Percentiles rank a stretch among this genome's conserved stretches.
These are phyloP conservation scores for Corythoichthys haematopterus DNA, from an alignment of 2,113 vertebrate genomes.

Conservation along the genomic window DNA sequence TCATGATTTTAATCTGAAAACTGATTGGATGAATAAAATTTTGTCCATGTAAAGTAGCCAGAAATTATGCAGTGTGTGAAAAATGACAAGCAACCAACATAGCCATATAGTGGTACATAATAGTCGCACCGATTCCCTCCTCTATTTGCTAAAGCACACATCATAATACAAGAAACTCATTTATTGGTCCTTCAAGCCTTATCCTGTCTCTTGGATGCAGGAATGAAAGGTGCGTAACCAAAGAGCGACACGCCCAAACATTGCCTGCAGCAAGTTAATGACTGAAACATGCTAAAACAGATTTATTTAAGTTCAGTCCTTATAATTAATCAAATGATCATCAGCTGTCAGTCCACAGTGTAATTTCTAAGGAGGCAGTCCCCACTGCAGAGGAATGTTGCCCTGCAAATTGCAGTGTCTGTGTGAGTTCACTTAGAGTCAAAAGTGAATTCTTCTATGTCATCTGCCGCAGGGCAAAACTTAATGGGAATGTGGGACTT, in stretches of 20 bases:
- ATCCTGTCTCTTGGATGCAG: slow-evolving; percentile 33
- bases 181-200: neutral
- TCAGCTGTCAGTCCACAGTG: neutral
- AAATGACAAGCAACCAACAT: too few relatives aligned
- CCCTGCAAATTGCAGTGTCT: slow-evolving; percentile 15
- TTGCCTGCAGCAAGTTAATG: neutral
- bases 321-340: neutral
- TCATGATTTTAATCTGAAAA: too few relatives aligned
- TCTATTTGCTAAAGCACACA: too few relatives aligned
- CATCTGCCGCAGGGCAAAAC: slow-evolving; percentile 22
- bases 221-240: slow-evolving; percentile 16
- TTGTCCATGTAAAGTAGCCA: too few relatives aligned
- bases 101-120: too few relatives aligned
- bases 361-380: slow-evolving; percentile 6
- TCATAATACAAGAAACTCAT: too few relatives aligned
- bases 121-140: too few relatives aligned
- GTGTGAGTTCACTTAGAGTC: slow-evolving; percentile 10
- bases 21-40: too few relatives aligned
- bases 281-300: neutral
- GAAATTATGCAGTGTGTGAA: too few relatives aligned
- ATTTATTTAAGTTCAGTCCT: neutral
- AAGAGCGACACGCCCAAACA: slow-evolving; percentile 32
- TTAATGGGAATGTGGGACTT: slow-evolving; percentile 24
- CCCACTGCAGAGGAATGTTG: slow-evolving; percentile 29
- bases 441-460: slow-evolving; percentile 33